phyloP scores from a whole-genome alignment of 2,113 vertebrate species.

The Notarius quadriscutis region DNA sequence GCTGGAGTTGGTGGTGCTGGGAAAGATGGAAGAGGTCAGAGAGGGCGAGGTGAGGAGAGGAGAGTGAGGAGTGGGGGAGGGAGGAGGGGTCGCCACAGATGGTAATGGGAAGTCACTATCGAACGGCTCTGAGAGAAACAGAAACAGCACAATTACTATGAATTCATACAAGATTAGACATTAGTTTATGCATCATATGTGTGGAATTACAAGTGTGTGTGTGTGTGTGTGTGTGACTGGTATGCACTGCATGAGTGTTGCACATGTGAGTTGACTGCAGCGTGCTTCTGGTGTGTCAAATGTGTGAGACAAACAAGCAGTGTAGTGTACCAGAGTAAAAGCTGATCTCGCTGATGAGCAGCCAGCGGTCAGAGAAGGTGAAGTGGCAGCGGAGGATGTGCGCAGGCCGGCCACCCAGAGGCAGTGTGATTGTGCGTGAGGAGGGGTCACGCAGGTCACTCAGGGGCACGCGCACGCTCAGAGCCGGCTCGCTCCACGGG shows the following conservation, averaged over 20 bases:
- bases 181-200: neutral
- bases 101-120: slow-evolving; percentile 52
- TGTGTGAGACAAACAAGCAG: neutral
- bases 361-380: slow-evolving; percentile 83
- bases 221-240: neutral
- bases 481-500: slow-evolving; percentile 76
- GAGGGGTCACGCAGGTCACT: slow-evolving; percentile 83
- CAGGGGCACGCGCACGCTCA: slow-evolving; percentile 71
- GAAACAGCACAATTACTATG: neutral
- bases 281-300: neutral
- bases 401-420: slow-evolving; percentile 71
- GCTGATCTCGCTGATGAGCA: slow-evolving; percentile 91
- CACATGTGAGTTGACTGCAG: neutral
- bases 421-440: slow-evolving; percentile 77
- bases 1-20: slow-evolving; percentile 57
- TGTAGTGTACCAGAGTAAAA: slow-evolving; percentile 81
- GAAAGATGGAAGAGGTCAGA: slow-evolving; percentile 50
- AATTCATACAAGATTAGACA: neutral
- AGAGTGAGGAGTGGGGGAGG: slow-evolving; percentile 27
- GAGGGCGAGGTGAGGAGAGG: slow-evolving; percentile 54
- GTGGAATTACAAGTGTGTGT: neutral
- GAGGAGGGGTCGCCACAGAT: slow-evolving; percentile 45
- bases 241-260: slow-evolving; percentile 17
- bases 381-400: slow-evolving; percentile 87
- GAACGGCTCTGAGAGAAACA: slow-evolving; percentile 62